phyloP scores from a whole-genome alignment of 2,113 vertebrate genomes.

The Aphelocoma coerulescens region DNA sequence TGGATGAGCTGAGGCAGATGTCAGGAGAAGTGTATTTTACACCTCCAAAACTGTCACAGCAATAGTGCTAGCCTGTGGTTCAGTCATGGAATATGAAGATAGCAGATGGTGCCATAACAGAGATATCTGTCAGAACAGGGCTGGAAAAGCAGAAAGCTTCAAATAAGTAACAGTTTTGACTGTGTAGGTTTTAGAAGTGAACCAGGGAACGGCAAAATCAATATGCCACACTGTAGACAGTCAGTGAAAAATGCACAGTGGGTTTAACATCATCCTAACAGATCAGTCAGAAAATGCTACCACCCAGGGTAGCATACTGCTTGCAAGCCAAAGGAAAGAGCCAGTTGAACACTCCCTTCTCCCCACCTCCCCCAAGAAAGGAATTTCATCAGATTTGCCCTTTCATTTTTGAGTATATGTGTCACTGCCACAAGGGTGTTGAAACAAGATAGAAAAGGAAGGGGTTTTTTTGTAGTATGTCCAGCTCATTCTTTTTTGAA shows the following conservation, averaged over 20 bases:
- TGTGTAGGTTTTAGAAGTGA: slow-evolving; percentile 35
- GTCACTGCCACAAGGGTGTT: background rate
- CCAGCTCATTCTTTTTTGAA: background rate
- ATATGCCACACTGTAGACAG: slow-evolving; percentile 8
- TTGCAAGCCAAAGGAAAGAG: background rate
- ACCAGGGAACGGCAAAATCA: slow-evolving; percentile 24
- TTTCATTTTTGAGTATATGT: background rate
- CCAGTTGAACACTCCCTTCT: background rate
- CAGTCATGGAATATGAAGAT: slow-evolving; percentile 15
- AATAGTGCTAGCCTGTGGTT: slow-evolving; percentile 37
- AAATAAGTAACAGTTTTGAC: slow-evolving; percentile 42
- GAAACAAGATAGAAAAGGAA: background rate
- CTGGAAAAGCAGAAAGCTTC: slow-evolving; percentile 26
- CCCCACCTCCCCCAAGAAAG: background rate
- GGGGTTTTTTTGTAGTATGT: fast-evolving
- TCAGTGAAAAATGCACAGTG: slow-evolving; percentile 3
- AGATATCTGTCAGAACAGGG: slow-evolving; percentile 41
- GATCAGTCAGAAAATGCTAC: background rate
- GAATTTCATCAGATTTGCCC: background rate
- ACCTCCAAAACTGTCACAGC: slow-evolving; percentile 49
- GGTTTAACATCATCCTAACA: slow-evolving; percentile 8
- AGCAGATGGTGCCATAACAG: slow-evolving; percentile 53
- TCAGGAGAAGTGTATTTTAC: slow-evolving; percentile 39
- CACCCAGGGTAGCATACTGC: background rate
- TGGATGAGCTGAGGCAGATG: slow-evolving; percentile 40